Conservation (phyloP, 2,888 invertebrate species). For the Acronicta alni region DNA sequence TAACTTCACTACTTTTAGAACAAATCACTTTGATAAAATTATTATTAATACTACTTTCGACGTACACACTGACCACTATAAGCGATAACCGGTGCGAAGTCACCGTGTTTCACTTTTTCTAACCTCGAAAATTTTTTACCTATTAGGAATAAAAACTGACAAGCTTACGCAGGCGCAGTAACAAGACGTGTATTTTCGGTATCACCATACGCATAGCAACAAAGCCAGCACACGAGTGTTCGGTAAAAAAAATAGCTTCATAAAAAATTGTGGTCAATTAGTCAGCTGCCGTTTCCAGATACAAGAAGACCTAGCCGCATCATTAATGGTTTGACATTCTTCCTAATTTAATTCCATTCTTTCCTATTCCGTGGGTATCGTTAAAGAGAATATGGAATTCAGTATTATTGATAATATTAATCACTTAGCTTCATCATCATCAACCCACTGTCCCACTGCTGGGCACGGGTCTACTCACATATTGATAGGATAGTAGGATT, state of each 20-base stretch:
- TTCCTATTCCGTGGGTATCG: too few relatives aligned
- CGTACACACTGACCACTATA: not conserved
- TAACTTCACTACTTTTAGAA: not conserved
- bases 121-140: constrained; percentile 18
- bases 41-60: constrained; percentile 4
- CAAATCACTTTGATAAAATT: not conserved
- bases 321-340: not conserved
- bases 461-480: too few relatives aligned
- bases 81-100: constrained; percentile 7
- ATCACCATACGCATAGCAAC: constrained; percentile 1
- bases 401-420: too few relatives aligned
- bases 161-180: not conserved
- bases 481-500: too few relatives aligned
- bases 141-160: not conserved
- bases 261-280: not conserved
- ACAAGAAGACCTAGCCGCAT: not conserved
- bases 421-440: too few relatives aligned
- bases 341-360: too few relatives aligned
- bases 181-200: not conserved
- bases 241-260: not conserved
- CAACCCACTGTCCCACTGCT: too few relatives aligned
- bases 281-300: not conserved
- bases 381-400: too few relatives aligned
- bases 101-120: constrained; percentile 30
- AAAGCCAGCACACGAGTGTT: not conserved